Base-by-base conservation (phyloP, 2,888 invertebrate genomes). In the Napeogenes inachia region DNA sequence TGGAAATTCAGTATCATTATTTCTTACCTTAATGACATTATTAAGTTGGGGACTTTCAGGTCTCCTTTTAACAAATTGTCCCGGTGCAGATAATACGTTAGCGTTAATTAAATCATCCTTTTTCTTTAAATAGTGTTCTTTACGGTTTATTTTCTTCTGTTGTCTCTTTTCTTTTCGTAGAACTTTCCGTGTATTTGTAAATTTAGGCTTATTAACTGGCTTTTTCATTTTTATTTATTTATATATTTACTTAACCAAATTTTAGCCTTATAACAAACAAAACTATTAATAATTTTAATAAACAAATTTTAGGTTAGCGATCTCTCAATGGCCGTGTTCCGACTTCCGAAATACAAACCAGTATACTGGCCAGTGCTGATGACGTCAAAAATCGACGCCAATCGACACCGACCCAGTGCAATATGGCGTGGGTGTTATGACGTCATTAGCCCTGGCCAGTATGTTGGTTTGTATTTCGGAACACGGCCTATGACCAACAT, bases 111-210 rank as follows among this genome's bases (percentile, higher is more conserved):
- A 64, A 2, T 70, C 68, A 63, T 59, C 75, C 75, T 81, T 87
- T 74, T 85, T 85, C 65, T 87, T 88, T 45, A 79, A 65, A 70
- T 89, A 89, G 67, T 89, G 87, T 69, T 89, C 87, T 64, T 83
- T 79, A 3, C 86, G 79, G 64, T 75, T 83, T 45, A 91, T 81
- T 75, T 96, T 96, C 75, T 96, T 96, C 61, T 93, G 89, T 62
- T 92, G 88, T 13, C 94, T 84, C 70, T 94, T 92, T 65, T 94
- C 93, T 80, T 95, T 96, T 0, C 96, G 92, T n/a, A 93, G 77
- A 68, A 93, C 92, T 85, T 96, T 96, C 32, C 96, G 90, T 0
- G 92, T 79, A 62, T 87, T 89, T 56, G 79, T 73, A 64, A 82
- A 76, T 66, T 75, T 76, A 5, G 80, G 78, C 4, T 57, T 68